Evolutionary conservation across 2,888 invertebrate genomes (phyloP).

Genomic region (Apotomis turbidana): DNA sequence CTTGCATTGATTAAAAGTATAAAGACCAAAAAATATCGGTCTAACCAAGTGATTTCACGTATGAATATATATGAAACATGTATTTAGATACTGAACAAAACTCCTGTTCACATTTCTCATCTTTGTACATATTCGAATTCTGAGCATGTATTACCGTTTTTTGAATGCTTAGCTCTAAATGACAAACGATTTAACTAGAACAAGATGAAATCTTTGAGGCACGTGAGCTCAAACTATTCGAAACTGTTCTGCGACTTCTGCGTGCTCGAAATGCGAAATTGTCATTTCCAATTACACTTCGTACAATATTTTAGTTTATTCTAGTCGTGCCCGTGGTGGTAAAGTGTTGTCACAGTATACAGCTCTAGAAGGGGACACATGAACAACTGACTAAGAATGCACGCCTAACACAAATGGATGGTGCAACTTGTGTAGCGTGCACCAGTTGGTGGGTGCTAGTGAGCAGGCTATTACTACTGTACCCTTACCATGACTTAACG

Average conservation of each 20-base stretch:
- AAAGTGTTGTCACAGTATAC: too few species aligned
- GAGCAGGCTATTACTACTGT: too few species aligned
- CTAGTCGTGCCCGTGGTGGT: not conserved
- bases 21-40: too few species aligned
- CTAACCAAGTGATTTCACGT: too few species aligned
- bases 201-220: constrained; percentile 1
- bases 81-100: not conserved
- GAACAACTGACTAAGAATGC: too few species aligned
- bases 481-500: too few species aligned
- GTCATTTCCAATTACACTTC: not conserved
- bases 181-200: not conserved
- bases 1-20: too few species aligned
- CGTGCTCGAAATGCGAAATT: constrained; percentile 9
- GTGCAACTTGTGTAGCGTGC: too few species aligned
- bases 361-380: too few species aligned
- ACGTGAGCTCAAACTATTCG: not conserved
- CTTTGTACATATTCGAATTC: not conserved
- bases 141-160: not conserved
- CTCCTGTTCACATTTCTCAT: not conserved
- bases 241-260: not conserved
- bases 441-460: too few species aligned
- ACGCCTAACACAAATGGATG: too few species aligned
- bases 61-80: too few species aligned
- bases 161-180: not conserved
- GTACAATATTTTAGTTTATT: not conserved